These are phyloP conservation scores for Mastomys coucha DNA, from an alignment of 2,113 vertebrate species.

Conservation along the genomic window DNA sequence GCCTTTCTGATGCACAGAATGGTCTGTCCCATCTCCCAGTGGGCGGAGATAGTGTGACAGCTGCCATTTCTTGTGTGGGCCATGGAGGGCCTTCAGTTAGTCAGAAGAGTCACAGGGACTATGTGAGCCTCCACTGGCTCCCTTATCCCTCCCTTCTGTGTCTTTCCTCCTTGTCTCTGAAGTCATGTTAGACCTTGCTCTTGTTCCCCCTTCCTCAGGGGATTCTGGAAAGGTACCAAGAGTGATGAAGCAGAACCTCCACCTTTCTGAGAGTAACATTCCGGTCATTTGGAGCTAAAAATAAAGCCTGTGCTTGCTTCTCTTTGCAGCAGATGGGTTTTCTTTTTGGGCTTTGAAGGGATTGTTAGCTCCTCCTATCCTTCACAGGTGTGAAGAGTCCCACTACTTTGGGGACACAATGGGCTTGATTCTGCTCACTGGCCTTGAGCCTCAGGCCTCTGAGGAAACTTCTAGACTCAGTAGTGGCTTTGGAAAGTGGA, in stretches of 20 bases:
- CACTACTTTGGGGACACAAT: background rate
- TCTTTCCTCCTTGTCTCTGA: background rate
- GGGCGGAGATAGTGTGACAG: background rate
- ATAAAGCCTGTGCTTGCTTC: conserved; percentile 9
- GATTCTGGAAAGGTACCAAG: conserved; percentile 43
- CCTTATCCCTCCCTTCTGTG: background rate
- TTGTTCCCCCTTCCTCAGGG: background rate
- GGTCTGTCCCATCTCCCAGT: background rate
- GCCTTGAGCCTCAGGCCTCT: background rate
- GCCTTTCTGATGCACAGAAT: background rate
- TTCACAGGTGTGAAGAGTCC: background rate
- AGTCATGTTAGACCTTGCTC: background rate
- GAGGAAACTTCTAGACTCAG: background rate
- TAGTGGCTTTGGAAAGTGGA: background rate
- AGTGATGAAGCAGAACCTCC: conserved; percentile 66
- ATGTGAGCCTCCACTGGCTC: background rate
- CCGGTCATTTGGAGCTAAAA: conserved; percentile 65
- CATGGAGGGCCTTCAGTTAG: background rate
- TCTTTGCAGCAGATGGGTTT: background rate
- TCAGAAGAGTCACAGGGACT: background rate
- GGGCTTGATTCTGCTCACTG: background rate
- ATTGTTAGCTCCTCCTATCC: background rate
- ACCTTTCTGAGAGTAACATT: conserved; percentile 59
- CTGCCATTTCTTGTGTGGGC: background rate
- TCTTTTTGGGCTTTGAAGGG: background rate